These are phyloP conservation scores for Rhincodon typus DNA, from an alignment of 2,797 vertebrate species.

Conservation along the genomic window DNA sequence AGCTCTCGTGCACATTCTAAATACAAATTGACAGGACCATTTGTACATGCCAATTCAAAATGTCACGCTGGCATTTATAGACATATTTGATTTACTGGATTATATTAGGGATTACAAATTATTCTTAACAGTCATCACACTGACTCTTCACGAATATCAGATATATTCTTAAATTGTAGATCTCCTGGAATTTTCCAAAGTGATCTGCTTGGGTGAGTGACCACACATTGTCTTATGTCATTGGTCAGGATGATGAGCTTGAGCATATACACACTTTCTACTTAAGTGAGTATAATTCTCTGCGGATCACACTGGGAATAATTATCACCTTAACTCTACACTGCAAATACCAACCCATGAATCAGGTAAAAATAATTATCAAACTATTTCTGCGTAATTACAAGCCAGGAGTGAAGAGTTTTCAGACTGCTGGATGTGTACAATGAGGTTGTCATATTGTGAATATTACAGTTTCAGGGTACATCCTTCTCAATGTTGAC, in stretches of 20 bases:
- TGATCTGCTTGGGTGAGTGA: background rate
- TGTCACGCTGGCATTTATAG: background rate
- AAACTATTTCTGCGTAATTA: background rate
- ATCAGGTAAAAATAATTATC: background rate
- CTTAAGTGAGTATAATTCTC: background rate
- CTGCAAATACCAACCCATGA: background rate
- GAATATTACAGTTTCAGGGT: background rate
- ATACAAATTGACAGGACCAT: background rate
- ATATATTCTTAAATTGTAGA: background rate
- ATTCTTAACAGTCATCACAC: background rate
- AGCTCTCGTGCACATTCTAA: background rate
- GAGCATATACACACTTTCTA: background rate
- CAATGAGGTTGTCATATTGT: background rate
- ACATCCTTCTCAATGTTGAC: background rate
- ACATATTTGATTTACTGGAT: background rate
- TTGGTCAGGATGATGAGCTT: background rate
- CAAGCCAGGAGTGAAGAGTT: background rate
- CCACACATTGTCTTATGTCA: background rate
- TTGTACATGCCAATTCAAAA: background rate
- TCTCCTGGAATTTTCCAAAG: background rate
- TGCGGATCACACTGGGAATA: background rate
- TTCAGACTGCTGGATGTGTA: background rate
- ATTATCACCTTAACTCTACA: background rate
- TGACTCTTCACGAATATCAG: background rate
- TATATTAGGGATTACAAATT: background rate